Base-by-base conservation (phyloP, 30 jellyfish, hydroid and myxozoan species). In the Hydra vulgaris region DNA sequence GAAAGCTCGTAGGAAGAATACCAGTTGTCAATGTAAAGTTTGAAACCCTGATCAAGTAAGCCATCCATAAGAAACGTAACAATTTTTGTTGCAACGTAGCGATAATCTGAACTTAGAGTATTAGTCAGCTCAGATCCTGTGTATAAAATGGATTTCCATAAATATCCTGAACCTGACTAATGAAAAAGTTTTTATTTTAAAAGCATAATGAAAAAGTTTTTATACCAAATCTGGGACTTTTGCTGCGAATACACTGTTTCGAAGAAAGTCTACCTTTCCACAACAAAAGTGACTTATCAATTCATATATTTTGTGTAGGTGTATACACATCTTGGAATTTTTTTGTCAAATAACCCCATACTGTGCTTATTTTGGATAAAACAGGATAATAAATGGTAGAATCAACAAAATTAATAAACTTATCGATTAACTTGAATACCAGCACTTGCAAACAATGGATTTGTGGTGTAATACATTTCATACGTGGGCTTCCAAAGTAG, bases 401-500 rank as follows among this genome's bases (percentile, higher is more conserved):
- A 40, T 40, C 61, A 40, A 40, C 61, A 40, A 40, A 40, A 40
- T 40, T 5, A 40, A 40, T 40, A 40, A 40, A 40, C 61, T 40
- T 40, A 12, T 40, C 61, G 61, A 40, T 40, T 12, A 40, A 12
- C 61, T 40, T 40, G 61, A 40, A 40, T 40, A 40, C 61, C 61
- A 40, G 61, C 61, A 40, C 61, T 40, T 40, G 61, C 61, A 40
- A 40, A 40, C 61, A 40, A 40, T 40, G 5, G 61, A 40, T 40
- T 40, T 40, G 61, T 40, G 5, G 12, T 40, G 61, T 40, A 40
- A 40, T 15, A 68, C 26, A 68, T 68, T 68, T 68, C 75, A 68
- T 68, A 68, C 75, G 75, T 68, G 75, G 75, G 75, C 75, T 68
- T 68, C 75, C 75, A 68, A 68, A 68, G 75, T 68, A 68, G 15